These are phyloP conservation scores for Doris montereyensis DNA, from an alignment of 2,888 invertebrate species.

Conservation along the genomic window DNA sequence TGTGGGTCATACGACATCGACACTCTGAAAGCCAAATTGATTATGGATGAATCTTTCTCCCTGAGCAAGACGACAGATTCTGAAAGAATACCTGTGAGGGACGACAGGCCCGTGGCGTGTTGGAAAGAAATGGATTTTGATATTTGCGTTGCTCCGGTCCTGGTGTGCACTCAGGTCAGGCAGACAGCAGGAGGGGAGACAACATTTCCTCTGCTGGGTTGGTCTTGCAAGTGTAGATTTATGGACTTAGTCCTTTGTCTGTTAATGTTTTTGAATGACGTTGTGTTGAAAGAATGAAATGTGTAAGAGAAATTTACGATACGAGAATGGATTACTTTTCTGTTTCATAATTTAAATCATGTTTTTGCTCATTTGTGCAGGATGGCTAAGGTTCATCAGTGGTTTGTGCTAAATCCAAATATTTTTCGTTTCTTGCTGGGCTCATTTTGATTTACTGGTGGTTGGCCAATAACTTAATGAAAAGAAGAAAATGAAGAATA, in stretches of 20 bases:
- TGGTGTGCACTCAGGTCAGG: constrained; percentile 86
- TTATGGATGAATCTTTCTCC: constrained; percentile 88
- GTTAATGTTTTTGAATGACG: not conserved
- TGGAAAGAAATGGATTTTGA: constrained; percentile 82
- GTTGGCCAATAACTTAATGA: no score
- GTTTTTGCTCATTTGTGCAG: no score
- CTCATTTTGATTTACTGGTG: no score
- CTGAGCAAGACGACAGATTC: constrained; percentile 76
- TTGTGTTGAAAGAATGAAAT: no score
- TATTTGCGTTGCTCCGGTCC: constrained; percentile 87
- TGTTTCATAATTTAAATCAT: no score
- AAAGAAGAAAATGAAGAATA: no score
- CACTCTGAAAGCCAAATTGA: constrained; percentile 77
- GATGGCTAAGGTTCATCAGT: no score
- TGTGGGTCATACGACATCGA: constrained; percentile 80
- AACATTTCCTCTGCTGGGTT: constrained; percentile 92
- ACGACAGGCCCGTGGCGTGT: constrained; percentile 84
- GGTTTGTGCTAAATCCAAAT: no score
- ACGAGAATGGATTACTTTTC: no score
- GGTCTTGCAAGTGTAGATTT: constrained; percentile 72
- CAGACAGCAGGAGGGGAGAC: constrained; percentile 91
- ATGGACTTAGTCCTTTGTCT: not conserved
- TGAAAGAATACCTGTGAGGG: constrained; percentile 78
- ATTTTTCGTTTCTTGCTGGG: no score
- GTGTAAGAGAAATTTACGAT: no score